Conservation (phyloP, 37 sponge, comb jelly and placozoan genomes). For the Chondrosia reniformis region DNA sequence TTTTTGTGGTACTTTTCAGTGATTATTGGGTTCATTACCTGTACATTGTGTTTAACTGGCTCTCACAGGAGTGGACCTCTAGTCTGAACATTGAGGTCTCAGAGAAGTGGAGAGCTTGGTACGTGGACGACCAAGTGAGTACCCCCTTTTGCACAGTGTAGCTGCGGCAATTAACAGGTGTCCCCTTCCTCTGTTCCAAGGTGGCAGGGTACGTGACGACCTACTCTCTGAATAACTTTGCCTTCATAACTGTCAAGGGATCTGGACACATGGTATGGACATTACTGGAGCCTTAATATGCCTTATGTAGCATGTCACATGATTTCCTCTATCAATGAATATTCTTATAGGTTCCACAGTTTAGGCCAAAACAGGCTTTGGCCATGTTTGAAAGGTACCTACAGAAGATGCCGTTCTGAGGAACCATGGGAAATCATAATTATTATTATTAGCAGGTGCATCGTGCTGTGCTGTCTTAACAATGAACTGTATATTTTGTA, state of each 20-base stretch:
- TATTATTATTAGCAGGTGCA: no score
- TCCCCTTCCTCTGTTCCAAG: slow-evolving; percentile 17
- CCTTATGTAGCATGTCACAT: neutral
- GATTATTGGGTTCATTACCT: no score
- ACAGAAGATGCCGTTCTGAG: slow-evolving; percentile 47
- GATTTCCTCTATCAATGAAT: no score
- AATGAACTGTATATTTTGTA: no score
- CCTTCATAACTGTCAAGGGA: slow-evolving; percentile 81
- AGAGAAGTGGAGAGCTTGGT: slow-evolving; percentile 72
- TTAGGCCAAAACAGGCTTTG: slow-evolving; percentile 53
- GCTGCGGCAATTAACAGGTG: neutral
- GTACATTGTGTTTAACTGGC: no score
- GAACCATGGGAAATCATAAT: no score
- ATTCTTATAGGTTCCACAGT: slow-evolving; percentile 65
- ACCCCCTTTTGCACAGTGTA: neutral
- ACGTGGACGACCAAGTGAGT: slow-evolving; percentile 65
- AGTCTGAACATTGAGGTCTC: slow-evolving; percentile 38
- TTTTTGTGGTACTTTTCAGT: no score
- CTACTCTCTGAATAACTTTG: slow-evolving; percentile 61
- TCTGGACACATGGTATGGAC: slow-evolving; percentile 80
- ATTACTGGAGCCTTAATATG: neutral
- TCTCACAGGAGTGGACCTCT: slow-evolving; percentile 62
- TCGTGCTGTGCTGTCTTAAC: no score
- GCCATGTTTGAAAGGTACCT: slow-evolving; percentile 77
- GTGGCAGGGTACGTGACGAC: slow-evolving; percentile 85